phyloP scores from a whole-genome alignment of 2,797 vertebrate genomes.

The Choloepus didactylus region DNA sequence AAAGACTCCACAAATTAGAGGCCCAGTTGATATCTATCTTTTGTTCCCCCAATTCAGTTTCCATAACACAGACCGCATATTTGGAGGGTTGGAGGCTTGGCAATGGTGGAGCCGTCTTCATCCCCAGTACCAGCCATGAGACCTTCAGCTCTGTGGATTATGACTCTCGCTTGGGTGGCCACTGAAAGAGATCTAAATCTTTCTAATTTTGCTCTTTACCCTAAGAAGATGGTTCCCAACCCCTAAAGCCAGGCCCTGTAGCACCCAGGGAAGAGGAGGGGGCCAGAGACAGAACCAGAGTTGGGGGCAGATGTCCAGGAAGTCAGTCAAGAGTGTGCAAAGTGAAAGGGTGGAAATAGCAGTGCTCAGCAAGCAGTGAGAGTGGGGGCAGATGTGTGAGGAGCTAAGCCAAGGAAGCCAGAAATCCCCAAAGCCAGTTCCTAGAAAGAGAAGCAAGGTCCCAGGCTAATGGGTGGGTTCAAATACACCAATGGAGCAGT shows the following conservation, averaged over 20 bases:
- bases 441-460: neutral
- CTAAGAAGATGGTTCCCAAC: neutral
- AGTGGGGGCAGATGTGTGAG: neutral
- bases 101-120: neutral
- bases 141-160: neutral
- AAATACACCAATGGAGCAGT: neutral
- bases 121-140: neutral
- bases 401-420: neutral
- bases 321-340: conserved; percentile 23
- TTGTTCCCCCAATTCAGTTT: conserved; percentile 2
- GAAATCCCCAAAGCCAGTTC: neutral
- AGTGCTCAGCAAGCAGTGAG: neutral
- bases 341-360: neutral
- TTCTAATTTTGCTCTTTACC: neutral
- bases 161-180: neutral
- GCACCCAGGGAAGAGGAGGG: neutral
- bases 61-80: conserved; percentile 1
- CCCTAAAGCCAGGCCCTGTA: neutral
- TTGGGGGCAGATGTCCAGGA: neutral
- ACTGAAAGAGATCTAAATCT: neutral
- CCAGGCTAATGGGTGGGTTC: neutral
- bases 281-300: neutral
- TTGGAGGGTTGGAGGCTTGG: neutral
- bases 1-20: conserved; percentile 26
- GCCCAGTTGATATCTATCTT: neutral